Evolutionary conservation across 2,797 vertebrate species (phyloP).

Genomic region (Cuculus canorus): DNA sequence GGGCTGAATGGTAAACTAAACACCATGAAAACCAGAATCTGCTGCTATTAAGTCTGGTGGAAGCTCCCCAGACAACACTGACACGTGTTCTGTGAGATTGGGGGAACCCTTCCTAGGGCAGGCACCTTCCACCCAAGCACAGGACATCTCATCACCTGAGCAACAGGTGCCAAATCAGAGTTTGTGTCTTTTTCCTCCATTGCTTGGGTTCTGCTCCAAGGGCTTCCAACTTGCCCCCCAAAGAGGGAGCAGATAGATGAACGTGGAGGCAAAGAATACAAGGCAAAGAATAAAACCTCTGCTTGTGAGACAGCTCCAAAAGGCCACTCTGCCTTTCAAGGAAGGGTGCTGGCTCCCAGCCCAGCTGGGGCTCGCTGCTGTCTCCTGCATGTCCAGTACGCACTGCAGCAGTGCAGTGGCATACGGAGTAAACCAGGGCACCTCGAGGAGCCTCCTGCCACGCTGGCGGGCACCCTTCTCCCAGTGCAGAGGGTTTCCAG

Average conservation of each 20-base stretch:
- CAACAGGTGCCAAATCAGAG: background rate
- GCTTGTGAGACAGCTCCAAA: background rate
- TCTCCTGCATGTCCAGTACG: background rate
- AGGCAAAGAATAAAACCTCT: background rate
- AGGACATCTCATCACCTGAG: background rate
- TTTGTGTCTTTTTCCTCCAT: background rate
- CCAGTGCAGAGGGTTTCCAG: background rate
- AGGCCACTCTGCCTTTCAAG: background rate
- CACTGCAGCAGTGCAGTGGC: accelerated
- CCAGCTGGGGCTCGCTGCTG: accelerated
- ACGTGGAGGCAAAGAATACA: too few relatives aligned
- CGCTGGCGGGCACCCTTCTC: background rate
- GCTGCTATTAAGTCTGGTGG: background rate
- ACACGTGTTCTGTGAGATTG: too few relatives aligned
- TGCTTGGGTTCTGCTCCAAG: accelerated
- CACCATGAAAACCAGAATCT: background rate
- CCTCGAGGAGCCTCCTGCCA: accelerated
- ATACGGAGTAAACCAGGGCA: background rate
- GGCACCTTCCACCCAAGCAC: background rate
- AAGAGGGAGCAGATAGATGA: background rate
- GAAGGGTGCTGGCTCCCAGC: background rate
- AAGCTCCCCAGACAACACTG: background rate
- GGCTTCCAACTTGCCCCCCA: background rate
- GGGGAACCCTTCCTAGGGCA: background rate
- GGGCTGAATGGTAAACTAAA: background rate